Evolutionary conservation across 1,140 invertebrate species (phyloP).

Genomic region (Dinothrombium tinctorium): DNA sequence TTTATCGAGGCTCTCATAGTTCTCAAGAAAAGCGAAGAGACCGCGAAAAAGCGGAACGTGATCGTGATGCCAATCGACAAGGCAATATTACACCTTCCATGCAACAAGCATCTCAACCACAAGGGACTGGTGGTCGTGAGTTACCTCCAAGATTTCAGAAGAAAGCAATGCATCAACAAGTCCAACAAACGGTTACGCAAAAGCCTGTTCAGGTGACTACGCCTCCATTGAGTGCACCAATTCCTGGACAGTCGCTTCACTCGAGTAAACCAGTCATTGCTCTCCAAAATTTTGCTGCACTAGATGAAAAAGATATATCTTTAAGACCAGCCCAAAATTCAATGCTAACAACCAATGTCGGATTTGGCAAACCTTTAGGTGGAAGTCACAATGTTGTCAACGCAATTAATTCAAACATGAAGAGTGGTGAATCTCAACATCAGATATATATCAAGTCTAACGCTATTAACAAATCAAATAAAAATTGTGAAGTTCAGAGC

Average conservation of each 20-base stretch:
- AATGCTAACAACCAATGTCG: slow-evolving; percentile 43
- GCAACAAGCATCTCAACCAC: no score
- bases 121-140: slow-evolving; percentile 22
- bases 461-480: not conserved
- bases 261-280: not conserved
- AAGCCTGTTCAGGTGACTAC: not conserved
- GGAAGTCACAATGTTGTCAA: not conserved
- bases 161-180: slow-evolving; percentile 31
- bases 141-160: slow-evolving; percentile 51
- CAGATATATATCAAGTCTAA: no score
- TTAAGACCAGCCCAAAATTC: slow-evolving; percentile 68
- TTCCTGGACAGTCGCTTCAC: not conserved
- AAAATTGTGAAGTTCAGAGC: slow-evolving; percentile 2
- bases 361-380: slow-evolving; percentile 19
- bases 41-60: no score
- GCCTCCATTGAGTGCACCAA: not conserved
- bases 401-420: no score
- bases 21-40: no score
- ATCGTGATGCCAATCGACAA: no score
- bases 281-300: not conserved
- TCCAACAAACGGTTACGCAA: not conserved
- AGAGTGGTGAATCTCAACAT: no score
- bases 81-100: no score
- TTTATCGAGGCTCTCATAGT: no score
- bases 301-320: slow-evolving; percentile 10